These are phyloP conservation scores for Ctenopoma kingsleyae DNA, from an alignment of 2,797 vertebrate genomes.

Conservation along the genomic window DNA sequence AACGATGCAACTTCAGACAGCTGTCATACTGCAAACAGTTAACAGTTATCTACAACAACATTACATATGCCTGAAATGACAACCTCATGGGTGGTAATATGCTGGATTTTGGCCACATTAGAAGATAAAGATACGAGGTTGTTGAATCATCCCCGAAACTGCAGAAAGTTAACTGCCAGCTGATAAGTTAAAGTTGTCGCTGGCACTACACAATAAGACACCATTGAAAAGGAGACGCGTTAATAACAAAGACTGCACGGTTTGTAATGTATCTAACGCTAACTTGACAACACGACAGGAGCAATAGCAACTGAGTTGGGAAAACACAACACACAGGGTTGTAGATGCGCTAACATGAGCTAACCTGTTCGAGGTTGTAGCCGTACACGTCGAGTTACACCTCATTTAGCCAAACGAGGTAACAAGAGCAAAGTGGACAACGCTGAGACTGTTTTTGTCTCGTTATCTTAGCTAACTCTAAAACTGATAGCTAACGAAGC, in stretches of 20 bases:
- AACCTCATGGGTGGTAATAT: not conserved
- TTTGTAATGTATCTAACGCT: not conserved
- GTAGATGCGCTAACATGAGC: conserved; percentile 33
- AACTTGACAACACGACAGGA: not conserved
- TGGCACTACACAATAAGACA: not conserved
- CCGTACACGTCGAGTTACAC: not conserved
- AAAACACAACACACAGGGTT: conserved; percentile 57
- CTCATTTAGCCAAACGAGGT: not conserved
- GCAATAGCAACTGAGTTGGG: conserved; percentile 47
- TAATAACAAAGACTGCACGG: not conserved
- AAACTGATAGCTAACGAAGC: conserved; percentile 44
- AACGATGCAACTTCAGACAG: not conserved
- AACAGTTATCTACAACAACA: not conserved
- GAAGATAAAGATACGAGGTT: not conserved
- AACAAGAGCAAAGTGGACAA: not conserved
- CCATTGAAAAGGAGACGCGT: not conserved
- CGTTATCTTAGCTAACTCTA: conserved; percentile 34
- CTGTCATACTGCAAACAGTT: not conserved
- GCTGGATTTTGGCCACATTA: not conserved
- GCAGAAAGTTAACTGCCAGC: not conserved
- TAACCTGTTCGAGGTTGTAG: conserved; percentile 17
- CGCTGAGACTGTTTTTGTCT: not conserved
- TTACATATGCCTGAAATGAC: not conserved
- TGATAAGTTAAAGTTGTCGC: not conserved
- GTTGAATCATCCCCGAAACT: conserved; percentile 2